phyloP scores from a whole-genome alignment of 2,797 vertebrate genomes.

The Thamnophis elegans region DNA sequence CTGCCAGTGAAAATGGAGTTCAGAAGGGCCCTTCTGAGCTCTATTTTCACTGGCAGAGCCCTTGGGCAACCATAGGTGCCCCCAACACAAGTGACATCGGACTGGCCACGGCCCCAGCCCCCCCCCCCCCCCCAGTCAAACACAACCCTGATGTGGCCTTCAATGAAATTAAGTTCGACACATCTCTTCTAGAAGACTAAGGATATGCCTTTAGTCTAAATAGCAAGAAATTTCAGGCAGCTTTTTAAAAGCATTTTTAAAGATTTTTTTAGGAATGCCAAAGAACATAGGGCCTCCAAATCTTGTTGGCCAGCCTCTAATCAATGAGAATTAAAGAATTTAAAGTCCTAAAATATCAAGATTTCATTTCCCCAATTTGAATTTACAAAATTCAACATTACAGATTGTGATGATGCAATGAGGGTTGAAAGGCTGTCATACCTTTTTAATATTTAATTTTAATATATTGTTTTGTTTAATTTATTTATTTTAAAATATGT shows the following conservation, averaged over 20 bases:
- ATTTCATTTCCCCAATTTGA: neutral
- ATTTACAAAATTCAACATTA: neutral
- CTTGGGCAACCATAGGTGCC: no score
- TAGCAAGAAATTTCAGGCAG: neutral
- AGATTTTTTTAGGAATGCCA: neutral
- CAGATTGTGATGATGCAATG: neutral
- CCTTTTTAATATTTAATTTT: neutral
- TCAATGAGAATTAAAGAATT: neutral
- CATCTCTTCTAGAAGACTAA: neutral
- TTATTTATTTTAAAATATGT: neutral
- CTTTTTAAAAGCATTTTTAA: neutral
- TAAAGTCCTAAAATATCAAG: neutral
- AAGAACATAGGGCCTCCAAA: neutral
- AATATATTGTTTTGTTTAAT: neutral
- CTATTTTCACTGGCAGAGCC: no score
- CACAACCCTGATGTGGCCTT: no score
- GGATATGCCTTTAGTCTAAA: neutral
- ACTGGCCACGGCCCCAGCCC: no score
- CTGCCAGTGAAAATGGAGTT: no score
- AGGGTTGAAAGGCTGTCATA: neutral
- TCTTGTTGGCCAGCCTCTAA: neutral
- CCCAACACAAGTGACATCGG: no score
- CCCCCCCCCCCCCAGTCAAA: no score
- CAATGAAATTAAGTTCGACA: no score
- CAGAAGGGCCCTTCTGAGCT: no score